Conservation (phyloP, 2,797 vertebrate species). For the Esox masquinongy region DNA sequence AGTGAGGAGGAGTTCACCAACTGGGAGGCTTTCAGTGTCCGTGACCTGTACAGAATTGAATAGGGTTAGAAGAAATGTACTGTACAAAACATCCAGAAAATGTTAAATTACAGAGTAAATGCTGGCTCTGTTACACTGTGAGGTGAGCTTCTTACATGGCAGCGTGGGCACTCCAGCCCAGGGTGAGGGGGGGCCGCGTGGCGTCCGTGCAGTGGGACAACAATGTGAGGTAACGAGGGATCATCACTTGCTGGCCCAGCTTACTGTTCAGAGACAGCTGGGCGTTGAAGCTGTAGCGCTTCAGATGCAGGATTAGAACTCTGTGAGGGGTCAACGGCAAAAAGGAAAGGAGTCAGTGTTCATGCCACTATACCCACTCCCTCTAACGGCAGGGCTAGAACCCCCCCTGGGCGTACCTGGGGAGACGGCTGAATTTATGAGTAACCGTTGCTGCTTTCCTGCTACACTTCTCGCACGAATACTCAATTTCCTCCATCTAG, state of each 20-base stretch:
- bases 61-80: neutral
- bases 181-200: constrained; percentile 84
- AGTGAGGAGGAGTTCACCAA: constrained; percentile 78
- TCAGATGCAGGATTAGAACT: constrained; percentile 97
- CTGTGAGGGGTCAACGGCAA: constrained; percentile 60
- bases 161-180: constrained; percentile 83
- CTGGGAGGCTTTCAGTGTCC: constrained; percentile 90
- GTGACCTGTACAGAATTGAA: constrained; percentile 75
- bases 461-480: constrained; percentile 96
- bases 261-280: constrained; percentile 95
- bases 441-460: constrained; percentile 90
- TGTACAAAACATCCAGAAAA: neutral
- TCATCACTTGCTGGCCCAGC: constrained; percentile 95
- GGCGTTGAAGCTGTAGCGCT: constrained; percentile 97
- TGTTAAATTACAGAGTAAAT: neutral
- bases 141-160: constrained; percentile 75
- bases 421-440: constrained; percentile 96
- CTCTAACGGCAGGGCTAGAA: neutral
- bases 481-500: constrained; percentile 97
- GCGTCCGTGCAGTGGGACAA: constrained; percentile 90
- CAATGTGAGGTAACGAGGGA: constrained; percentile 92
- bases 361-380: neutral
- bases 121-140: neutral
- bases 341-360: neutral
- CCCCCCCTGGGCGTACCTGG: constrained; percentile 77